Base-by-base conservation (phyloP, 92 coral and sea anemone genomes). In the Plumapathes pennacea region DNA sequence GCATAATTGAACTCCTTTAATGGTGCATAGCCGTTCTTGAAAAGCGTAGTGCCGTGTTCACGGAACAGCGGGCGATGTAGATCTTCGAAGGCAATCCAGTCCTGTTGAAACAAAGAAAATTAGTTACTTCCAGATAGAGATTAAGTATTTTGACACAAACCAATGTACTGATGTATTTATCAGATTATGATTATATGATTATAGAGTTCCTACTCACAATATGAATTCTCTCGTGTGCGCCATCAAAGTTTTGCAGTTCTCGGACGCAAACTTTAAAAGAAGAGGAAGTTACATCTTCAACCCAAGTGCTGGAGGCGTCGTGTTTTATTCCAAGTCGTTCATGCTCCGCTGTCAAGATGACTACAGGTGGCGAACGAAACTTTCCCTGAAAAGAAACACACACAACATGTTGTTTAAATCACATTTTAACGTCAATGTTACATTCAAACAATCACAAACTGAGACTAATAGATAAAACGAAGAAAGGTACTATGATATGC, bases 61-160 rank as follows among this genome's bases (percentile, higher is more conserved):
- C 59, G 61, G 36, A 78, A 78, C 20, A 70, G 28, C 0, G 85
- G 85, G 9, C 53, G 69, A 31, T 80, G 71, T 4, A 80, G 66
- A 22, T 42, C 42, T 44, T 72, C 86, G 47, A 80, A 80, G n/a
- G 83, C 64, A 20, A 76, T 56, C 83, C 83, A 76, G 50, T 68
- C 68, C 83, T 76, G 29, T 2, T 30, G 48, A 14, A 46, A 23
- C n/a, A 36, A 36, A 38, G 13, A 36, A 7, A 36, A 36, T n/a
- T n/a, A n/a, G n/a, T n/a, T n/a, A n/a, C n/a, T n/a, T n/a, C n/a
- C n/a, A n/a, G n/a, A n/a, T n/a, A n/a, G n/a, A n/a, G n/a, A n/a
- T n/a, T n/a, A n/a, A n/a, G n/a, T n/a, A n/a, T n/a, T n/a, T n/a
- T n/a, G n/a, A n/a, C n/a, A n/a, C n/a, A n/a, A n/a, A n/a, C n/a